Percentiles rank a stretch among this genome's conserved stretches.
Evolutionary conservation across 2,888 invertebrate species (phyloP).

Genomic region (Pinctada fucata): DNA sequence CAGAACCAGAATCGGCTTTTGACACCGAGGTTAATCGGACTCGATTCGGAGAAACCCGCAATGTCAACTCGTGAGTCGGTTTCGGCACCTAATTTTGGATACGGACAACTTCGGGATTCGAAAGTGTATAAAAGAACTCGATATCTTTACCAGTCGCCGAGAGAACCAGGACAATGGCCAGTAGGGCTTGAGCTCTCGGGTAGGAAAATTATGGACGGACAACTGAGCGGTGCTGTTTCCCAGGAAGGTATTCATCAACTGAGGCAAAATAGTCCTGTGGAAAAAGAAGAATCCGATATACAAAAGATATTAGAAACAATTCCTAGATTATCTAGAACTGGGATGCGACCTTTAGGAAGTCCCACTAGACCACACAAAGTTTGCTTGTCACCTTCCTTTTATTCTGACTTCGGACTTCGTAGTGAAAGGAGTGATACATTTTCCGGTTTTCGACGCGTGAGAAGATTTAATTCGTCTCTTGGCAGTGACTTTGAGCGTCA

Average conservation of each 20-base stretch:
- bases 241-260: constrained; percentile 5
- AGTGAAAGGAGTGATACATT: constrained; percentile 51
- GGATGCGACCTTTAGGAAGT: constrained; percentile 1
- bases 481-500: constrained; percentile 39
- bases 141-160: constrained; percentile 31
- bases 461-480: constrained; percentile 26
- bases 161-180: constrained; percentile 43
- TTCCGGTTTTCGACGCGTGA: constrained; percentile 47
- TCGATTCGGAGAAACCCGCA: neutral
- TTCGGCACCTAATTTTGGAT: constrained; percentile 3
- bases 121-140: constrained; percentile 53
- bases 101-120: constrained; percentile 45
- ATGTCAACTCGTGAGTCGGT: neutral
- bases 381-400: constrained; percentile 42
- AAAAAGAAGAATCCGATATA: constrained; percentile 1
- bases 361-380: constrained; percentile 14
- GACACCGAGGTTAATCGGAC: neutral
- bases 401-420: constrained; percentile 52
- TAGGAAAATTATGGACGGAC: constrained; percentile 45
- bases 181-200: constrained; percentile 51
- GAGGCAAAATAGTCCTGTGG: neutral
- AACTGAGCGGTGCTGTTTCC: neutral
- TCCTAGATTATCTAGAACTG: constrained; percentile 31
- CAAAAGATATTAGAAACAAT: constrained; percentile 11
- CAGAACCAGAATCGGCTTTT: neutral